phyloP scores from a whole-genome alignment of 2,113 vertebrate genomes.

The Perca fluviatilis region DNA sequence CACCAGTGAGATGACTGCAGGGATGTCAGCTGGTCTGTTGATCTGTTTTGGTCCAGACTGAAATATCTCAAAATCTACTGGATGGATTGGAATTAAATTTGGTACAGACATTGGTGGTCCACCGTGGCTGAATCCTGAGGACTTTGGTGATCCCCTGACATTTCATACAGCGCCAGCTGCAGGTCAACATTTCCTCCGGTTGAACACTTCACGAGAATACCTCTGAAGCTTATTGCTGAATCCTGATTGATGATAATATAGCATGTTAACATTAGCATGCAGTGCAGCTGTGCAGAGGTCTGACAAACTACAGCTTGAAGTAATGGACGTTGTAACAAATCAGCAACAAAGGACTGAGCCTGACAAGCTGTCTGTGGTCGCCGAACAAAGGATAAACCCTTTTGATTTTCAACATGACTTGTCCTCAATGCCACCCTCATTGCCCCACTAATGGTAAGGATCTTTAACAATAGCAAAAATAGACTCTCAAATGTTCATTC shows the following conservation, averaged over 20 bases:
- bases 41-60: background rate
- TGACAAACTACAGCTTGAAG: constrained; percentile 1
- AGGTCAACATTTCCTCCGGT: background rate
- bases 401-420: background rate
- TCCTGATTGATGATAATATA: background rate
- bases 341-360: background rate
- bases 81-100: background rate
- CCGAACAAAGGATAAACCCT: background rate
- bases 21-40: background rate
- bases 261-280: constrained; percentile 30
- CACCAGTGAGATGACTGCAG: background rate
- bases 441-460: background rate
- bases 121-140: constrained; percentile 13
- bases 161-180: background rate
- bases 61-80: background rate
- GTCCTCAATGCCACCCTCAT: background rate
- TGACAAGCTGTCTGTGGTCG: background rate
- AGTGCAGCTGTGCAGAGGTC: background rate
- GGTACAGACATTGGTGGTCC: background rate
- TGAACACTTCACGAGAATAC: background rate
- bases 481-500: background rate
- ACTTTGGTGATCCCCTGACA: constrained; percentile 10
- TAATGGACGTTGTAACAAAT: background rate
- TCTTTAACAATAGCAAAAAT: background rate
- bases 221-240: background rate